These are phyloP conservation scores for Aspidiotus rigidus DNA, from an alignment of 2,888 invertebrate species.

Conservation along the genomic window DNA sequence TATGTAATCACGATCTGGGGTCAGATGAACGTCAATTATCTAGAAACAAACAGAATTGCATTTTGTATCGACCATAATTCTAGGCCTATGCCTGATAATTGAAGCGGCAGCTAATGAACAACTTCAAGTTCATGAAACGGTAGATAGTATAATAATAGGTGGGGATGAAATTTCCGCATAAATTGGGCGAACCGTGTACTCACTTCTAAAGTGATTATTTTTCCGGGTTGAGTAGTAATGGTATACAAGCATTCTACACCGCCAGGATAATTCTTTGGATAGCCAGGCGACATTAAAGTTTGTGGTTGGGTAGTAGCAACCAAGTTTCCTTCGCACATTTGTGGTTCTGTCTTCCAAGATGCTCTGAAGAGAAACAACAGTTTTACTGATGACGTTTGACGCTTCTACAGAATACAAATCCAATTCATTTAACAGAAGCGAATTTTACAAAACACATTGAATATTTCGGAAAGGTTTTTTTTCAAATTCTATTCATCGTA, in stretches of 20 bases:
- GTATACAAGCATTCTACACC: slow-evolving; percentile 93
- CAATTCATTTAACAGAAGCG: background rate
- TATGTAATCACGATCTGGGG: slow-evolving; percentile 73
- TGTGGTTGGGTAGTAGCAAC: slow-evolving; percentile 82
- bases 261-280: slow-evolving; percentile 86
- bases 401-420: background rate
- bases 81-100: background rate
- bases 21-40: slow-evolving; percentile 76
- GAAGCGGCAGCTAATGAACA: background rate
- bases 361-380: slow-evolving; percentile 48
- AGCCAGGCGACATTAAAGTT: slow-evolving; percentile 80
- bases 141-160: no score
- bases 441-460: no score
- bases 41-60: slow-evolving; percentile 38
- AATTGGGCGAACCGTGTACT: slow-evolving; percentile 18
- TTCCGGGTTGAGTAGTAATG: slow-evolving; percentile 79
- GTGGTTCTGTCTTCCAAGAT: slow-evolving; percentile 90
- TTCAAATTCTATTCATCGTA: no score
- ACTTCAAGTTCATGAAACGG: no score
- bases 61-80: slow-evolving; percentile 12
- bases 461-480: no score
- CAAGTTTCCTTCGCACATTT: slow-evolving; percentile 79
- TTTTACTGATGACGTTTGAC: background rate
- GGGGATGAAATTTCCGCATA: no score
- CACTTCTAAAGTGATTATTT: slow-evolving; percentile 82